Percentiles rank a stretch among this genome's conserved stretches.
These are phyloP conservation scores for Coregonus ussuriensis DNA, from an alignment of 2,797 vertebrate genomes.

Conservation along the genomic window DNA sequence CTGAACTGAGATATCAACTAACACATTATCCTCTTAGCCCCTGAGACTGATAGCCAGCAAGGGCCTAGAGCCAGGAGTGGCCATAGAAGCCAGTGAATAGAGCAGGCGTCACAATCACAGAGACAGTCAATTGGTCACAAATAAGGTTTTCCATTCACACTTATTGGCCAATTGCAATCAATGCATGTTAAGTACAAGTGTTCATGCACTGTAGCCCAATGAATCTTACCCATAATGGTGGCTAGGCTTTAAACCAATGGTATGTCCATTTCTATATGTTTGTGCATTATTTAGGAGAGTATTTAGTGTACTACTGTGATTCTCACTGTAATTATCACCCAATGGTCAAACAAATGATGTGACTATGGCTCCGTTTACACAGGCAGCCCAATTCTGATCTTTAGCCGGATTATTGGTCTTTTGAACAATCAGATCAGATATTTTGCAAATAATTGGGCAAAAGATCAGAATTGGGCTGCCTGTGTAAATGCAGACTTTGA, in stretches of 20 bases:
- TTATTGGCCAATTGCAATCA: constrained; percentile 34
- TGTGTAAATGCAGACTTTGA: neutral
- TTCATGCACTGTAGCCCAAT: neutral
- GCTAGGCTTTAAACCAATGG: neutral
- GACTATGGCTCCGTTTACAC: too few species aligned
- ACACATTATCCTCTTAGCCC: constrained; percentile 86
- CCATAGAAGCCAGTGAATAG: constrained; percentile 63
- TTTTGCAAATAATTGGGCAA: too few species aligned
- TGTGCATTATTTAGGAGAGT: neutral
- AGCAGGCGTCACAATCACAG: constrained; percentile 59
- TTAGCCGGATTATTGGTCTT: too few species aligned
- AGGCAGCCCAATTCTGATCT: too few species aligned
- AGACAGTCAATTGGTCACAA: constrained; percentile 63
- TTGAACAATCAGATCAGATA: too few species aligned
- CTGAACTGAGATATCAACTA: constrained; percentile 82
- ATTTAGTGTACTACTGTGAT: neutral
- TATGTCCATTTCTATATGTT: neutral
- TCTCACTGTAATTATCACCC: neutral
- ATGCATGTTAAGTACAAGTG: constrained; percentile 3
- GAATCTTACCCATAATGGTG: neutral
- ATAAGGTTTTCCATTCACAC: constrained; percentile 48
- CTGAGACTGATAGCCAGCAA: constrained; percentile 74
- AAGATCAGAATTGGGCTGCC: too few species aligned
- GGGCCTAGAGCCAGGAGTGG: constrained; percentile 71
- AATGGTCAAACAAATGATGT: neutral